Evolutionary conservation across 64 coral and sea anemone species (phyloP).

Genomic region (Porites lutea): DNA sequence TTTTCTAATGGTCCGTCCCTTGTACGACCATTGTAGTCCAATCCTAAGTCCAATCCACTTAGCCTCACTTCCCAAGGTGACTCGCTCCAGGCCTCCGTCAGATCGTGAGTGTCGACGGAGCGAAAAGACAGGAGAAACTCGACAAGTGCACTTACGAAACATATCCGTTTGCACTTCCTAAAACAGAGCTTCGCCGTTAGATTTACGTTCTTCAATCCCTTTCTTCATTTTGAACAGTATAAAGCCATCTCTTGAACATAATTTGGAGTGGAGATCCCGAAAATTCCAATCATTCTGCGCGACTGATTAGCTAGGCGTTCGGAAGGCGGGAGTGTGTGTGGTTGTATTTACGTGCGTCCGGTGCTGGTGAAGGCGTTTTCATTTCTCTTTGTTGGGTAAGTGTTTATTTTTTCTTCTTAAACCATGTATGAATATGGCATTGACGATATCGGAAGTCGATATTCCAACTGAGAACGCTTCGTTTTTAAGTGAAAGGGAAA

Average conservation of each 20-base stretch:
- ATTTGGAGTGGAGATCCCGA: neutral
- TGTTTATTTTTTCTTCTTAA: neutral
- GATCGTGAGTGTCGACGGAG: neutral
- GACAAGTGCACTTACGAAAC: neutral
- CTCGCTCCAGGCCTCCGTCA: neutral
- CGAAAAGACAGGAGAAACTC: neutral
- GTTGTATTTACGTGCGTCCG: constrained; percentile 14
- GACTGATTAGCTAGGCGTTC: neutral
- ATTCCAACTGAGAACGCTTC: too few relatives aligned
- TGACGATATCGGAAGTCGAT: too few relatives aligned
- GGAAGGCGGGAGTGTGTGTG: neutral
- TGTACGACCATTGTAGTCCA: too few relatives aligned
- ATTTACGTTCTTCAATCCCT: neutral
- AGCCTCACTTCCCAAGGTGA: neutral
- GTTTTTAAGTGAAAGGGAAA: too few relatives aligned
- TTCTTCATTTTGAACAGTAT: neutral
- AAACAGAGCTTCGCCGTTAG: neutral
- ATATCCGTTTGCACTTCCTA: neutral
- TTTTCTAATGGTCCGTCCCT: too few relatives aligned
- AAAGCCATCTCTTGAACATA: neutral
- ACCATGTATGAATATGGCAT: too few relatives aligned
- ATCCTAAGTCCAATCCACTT: neutral
- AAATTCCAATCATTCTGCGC: constrained; percentile 1
- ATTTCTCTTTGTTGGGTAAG: neutral
- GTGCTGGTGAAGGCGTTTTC: neutral